phyloP scores from a whole-genome alignment of 2,888 invertebrate genomes.

The Camponotus fellah region DNA sequence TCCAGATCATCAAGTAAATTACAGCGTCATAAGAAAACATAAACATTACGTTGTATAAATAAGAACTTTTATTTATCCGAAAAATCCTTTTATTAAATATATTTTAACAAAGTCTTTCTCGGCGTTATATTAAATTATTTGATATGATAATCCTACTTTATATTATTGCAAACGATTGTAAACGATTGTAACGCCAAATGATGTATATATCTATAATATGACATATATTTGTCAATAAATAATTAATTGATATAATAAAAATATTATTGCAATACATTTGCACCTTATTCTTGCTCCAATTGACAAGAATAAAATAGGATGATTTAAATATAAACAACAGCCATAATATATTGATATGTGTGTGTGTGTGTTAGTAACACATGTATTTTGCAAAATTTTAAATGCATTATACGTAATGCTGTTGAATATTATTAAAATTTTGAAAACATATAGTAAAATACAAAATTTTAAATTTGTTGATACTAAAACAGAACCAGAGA shows the following conservation, averaged over 20 bases:
- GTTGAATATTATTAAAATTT: not conserved
- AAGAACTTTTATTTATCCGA: not conserved
- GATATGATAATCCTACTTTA: not conserved
- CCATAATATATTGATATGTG: not conserved
- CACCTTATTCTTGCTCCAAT: not conserved
- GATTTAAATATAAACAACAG: not conserved
- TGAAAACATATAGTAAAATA: not conserved
- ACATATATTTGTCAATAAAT: slow-evolving; percentile 57
- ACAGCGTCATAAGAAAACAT: not conserved
- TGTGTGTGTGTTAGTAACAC: not conserved
- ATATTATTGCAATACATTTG: not conserved
- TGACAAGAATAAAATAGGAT: not conserved
- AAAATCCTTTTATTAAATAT: not conserved
- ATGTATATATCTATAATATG: slow-evolving; percentile 52
- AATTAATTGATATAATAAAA: slow-evolving; percentile 39
- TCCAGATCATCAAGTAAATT: not conserved
- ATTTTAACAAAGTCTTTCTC: not conserved
- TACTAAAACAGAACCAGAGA: not conserved
- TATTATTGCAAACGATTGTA: slow-evolving; percentile 29
- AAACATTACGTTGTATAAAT: not conserved
- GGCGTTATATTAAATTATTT: slow-evolving; percentile 11
- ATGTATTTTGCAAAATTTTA: not conserved
- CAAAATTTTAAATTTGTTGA: not conserved
- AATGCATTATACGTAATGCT: not conserved
- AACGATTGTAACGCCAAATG: slow-evolving; percentile 31